These are phyloP conservation scores for Contarinia nasturtii DNA, from an alignment of 1,140 invertebrate species.

Conservation along the genomic window DNA sequence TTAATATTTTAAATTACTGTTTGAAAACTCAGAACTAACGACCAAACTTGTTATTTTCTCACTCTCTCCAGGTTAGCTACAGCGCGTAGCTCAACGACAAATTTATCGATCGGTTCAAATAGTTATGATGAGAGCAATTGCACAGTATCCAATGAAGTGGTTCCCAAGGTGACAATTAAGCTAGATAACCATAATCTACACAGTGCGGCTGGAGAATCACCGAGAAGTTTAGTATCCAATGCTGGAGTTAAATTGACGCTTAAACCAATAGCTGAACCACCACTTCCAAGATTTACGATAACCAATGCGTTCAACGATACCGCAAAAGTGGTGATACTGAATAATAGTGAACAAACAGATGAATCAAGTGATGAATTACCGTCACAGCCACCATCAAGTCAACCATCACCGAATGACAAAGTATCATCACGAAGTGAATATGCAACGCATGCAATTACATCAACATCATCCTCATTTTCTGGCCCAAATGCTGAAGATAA, in stretches of 20 bases:
- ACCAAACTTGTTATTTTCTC: too few relatives aligned
- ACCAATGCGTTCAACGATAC: constrained; percentile 1
- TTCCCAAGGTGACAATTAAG: constrained; percentile 4
- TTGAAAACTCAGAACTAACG: too few relatives aligned
- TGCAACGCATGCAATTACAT: not conserved
- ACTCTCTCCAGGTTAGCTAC: not conserved
- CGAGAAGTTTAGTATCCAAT: not conserved
- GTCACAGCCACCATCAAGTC: not conserved
- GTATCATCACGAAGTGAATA: not conserved
- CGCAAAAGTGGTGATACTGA: not conserved
- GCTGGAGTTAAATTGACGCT: constrained; percentile 3
- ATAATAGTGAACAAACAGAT: not conserved
- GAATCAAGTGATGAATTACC: not conserved
- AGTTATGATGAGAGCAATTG: too few relatives aligned
- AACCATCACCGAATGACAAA: not conserved
- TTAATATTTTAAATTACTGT: too few relatives aligned
- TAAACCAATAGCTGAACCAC: constrained; percentile 3
- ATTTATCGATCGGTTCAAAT: too few relatives aligned
- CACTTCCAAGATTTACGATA: constrained; percentile 4
- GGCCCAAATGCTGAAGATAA: not conserved
- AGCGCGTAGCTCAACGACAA: too few relatives aligned
- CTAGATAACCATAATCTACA: constrained; percentile 1
- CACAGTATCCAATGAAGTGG: not conserved
- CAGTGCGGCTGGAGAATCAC: not conserved
- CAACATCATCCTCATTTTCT: not conserved